phyloP scores from a whole-genome alignment of 2,888 invertebrate species.

The Troglohyphantes excavatus region DNA sequence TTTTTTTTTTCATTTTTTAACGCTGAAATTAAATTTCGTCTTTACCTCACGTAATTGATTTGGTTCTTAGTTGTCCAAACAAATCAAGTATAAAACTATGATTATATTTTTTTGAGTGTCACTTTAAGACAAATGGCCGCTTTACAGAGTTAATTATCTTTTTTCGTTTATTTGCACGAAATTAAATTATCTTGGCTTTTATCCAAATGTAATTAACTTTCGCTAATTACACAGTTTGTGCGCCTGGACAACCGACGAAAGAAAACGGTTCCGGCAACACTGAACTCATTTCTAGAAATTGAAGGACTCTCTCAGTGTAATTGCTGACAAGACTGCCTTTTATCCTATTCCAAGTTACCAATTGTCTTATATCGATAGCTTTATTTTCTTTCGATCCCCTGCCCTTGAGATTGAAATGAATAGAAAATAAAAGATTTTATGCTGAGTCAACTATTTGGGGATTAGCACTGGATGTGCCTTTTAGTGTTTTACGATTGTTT shows the following conservation, averaged over 20 bases:
- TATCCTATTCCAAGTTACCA: conserved; percentile 17
- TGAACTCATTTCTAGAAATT: conserved; percentile 20
- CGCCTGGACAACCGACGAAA: background rate
- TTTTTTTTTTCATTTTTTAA: too few species aligned
- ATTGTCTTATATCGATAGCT: background rate
- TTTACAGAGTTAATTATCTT: conserved; percentile 3
- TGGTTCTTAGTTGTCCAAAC: background rate
- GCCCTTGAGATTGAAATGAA: background rate
- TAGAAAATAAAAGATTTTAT: background rate
- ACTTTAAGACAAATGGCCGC: background rate
- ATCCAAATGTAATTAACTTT: conserved; percentile 52
- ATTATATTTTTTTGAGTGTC: background rate
- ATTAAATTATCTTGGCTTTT: conserved; percentile 15
- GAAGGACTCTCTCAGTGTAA: conserved; percentile 4
- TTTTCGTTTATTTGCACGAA: conserved; percentile 19
- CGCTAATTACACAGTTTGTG: conserved; percentile 14
- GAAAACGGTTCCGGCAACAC: background rate
- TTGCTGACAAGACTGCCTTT: background rate
- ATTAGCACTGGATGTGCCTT: too few species aligned
- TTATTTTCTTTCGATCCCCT: background rate
- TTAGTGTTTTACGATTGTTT: too few species aligned
- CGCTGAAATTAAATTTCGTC: background rate
- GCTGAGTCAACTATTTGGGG: too few species aligned
- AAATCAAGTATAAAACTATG: background rate
- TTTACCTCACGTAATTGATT: conserved; percentile 18